These are phyloP conservation scores for Rhagonycha fulva DNA, from an alignment of 2,888 invertebrate genomes.

Conservation along the genomic window DNA sequence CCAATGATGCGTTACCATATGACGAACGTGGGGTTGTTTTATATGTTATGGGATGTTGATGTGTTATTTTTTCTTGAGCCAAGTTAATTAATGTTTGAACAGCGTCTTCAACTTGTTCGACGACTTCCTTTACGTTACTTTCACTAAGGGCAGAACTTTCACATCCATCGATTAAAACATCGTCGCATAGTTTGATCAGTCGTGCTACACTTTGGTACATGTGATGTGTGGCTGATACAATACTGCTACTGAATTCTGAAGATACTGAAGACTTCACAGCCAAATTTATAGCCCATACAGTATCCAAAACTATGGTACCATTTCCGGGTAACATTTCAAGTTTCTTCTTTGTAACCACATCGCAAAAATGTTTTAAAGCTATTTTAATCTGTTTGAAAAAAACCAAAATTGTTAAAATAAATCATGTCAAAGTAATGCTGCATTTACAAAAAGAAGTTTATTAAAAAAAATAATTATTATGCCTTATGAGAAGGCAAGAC, in stretches of 20 bases:
- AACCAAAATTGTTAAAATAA: background rate
- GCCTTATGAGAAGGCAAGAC: too few species aligned
- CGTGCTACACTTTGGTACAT: conserved; percentile 86
- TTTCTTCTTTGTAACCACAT: conserved; percentile 90
- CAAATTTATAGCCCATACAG: conserved; percentile 83
- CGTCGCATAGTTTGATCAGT: conserved; percentile 88
- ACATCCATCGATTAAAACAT: conserved; percentile 78
- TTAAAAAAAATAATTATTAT: too few species aligned
- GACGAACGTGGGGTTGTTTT: conserved; percentile 56
- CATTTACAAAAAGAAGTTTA: background rate
- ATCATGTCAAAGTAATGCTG: background rate
- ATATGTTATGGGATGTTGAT: conserved; percentile 45
- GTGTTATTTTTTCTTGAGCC: conserved; percentile 80
- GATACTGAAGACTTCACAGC: conserved; percentile 51
- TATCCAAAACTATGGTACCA: conserved; percentile 91
- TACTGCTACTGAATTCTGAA: conserved; percentile 62
- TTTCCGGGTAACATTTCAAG: conserved; percentile 92
- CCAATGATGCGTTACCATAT: conserved; percentile 49
- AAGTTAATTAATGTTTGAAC: conserved; percentile 76
- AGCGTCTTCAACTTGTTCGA: conserved; percentile 72
- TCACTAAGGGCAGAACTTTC: conserved; percentile 66
- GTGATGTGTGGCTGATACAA: conserved; percentile 81
- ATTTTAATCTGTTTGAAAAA: conserved; percentile 63
- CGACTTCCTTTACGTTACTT: conserved; percentile 69
- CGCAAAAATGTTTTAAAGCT: conserved; percentile 86